Evolutionary conservation across 2,113 vertebrate genomes (phyloP).

Genomic region (Scolopax mira): DNA sequence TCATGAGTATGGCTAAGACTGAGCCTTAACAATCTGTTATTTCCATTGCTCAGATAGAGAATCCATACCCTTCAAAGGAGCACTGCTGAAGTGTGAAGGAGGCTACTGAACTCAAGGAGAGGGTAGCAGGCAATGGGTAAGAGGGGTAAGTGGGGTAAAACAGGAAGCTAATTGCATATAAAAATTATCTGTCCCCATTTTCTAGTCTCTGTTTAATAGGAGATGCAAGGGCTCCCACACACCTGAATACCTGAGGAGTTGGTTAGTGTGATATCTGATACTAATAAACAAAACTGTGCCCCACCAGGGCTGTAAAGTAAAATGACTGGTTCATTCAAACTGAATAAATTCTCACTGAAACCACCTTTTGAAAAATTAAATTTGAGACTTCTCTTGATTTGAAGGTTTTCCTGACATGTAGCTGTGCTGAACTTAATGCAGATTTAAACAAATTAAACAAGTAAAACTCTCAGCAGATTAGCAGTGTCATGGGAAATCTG

Average conservation of each 20-base stretch:
- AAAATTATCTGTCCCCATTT: conserved; percentile 75
- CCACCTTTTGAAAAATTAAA: conserved; percentile 10
- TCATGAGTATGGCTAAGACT: conserved; percentile 62
- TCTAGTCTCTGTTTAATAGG: conserved; percentile 69
- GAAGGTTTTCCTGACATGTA: conserved; percentile 1
- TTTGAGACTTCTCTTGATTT: conserved; percentile 15
- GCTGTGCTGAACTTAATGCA: not conserved
- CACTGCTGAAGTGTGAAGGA: conserved; percentile 61
- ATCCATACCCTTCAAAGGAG: conserved; percentile 55
- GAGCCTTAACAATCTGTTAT: conserved; percentile 37
- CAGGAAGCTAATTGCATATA: conserved; percentile 78
- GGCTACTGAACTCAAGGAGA: conserved; percentile 49
- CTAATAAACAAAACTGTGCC: conserved; percentile 53
- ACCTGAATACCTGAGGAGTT: conserved; percentile 83
- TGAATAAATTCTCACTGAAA: conserved; percentile 1
- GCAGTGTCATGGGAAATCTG: conserved; percentile 58
- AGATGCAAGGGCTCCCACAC: conserved; percentile 72
- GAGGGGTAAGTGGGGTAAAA: conserved; percentile 29
- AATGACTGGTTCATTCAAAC: conserved; percentile 37
- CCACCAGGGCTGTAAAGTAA: conserved; percentile 42
- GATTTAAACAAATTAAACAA: conserved; percentile 41
- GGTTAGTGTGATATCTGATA: conserved; percentile 71
- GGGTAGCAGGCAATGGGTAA: not conserved
- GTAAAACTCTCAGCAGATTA: conserved; percentile 58
- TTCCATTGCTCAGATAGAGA: not conserved